Evolutionary conservation across 2,888 invertebrate species (phyloP), one percentile per base, ranked within the genome.

Genomic region (Tenthredo scrophulariae): DNA sequence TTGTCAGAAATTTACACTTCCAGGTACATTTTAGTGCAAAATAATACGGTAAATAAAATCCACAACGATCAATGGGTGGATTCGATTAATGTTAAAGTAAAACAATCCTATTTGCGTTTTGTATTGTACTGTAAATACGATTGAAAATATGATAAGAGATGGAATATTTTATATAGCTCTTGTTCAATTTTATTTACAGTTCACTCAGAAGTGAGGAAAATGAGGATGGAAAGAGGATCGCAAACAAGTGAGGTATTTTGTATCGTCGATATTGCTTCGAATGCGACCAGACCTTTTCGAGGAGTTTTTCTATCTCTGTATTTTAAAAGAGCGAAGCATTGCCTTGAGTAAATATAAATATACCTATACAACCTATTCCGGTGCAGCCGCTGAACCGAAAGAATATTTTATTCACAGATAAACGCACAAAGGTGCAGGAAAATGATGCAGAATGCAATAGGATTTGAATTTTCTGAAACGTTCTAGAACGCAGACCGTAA

Each of bases 161-260:
- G 26, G 18, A 72, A 74, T 74, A 74, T 43, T 74, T 18, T n/a
- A 40, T n/a, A 22, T n/a, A 37, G 7, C 37, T 22, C 2, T 74
- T 15, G 43, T 74, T 74, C 43, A 74, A 43, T 74, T 26, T 74
- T 43, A 74, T 74, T 74, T 74, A 74, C 72, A 26, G 22, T 74
- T n/a, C 72, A 43, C 72, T 43, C 22, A 74, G 22, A 74, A 74
- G 40, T 40, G 72, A 74, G 43, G 40, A 74, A 43, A 43, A 74
- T 37, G 37, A 40, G 43, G 72, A 37, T n/a, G 43, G 0, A 43
- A 74, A 74, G 43, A 43, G 43, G 22, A 74, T 74, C 72, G 72
- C 72, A 74, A 74, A 74, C 72, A 74, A 74, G 43, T 43, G 40
- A 22, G 22, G 72, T 43, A 43, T 43, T 43, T 74, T 15, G 26